Evolutionary conservation across 2,888 invertebrate genomes (phyloP).

Genomic region (Drosophila paramelanica): DNA sequence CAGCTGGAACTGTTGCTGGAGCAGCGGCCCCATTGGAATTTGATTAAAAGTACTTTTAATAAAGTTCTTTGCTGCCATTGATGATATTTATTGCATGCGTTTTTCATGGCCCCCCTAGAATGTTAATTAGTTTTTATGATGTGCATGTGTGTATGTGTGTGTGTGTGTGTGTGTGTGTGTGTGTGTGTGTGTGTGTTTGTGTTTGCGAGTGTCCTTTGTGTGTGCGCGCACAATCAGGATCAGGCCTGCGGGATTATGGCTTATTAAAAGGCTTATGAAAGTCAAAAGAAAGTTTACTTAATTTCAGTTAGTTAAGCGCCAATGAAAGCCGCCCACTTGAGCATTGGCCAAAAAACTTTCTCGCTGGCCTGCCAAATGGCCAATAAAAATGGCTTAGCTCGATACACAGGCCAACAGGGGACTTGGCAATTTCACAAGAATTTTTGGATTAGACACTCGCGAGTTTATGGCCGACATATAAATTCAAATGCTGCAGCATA

Average conservation of each 20-base stretch:
- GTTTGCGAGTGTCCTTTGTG: constrained; percentile 44
- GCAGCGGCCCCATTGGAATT: constrained; percentile 43
- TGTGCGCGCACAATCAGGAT: constrained; percentile 36
- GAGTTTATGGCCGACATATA: constrained; percentile 69
- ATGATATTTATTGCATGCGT: constrained; percentile 75
- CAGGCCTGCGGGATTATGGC: constrained; percentile 77
- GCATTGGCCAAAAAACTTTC: constrained; percentile 70
- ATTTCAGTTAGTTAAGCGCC: constrained; percentile 80
- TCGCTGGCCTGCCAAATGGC: constrained; percentile 65
- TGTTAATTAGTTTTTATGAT: constrained; percentile 78
- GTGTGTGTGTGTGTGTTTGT: constrained; percentile 13
- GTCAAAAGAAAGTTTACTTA: constrained; percentile 80
- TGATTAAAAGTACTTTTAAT: constrained; percentile 78
- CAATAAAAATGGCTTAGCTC: constrained; percentile 66
- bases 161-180: constrained; percentile 14
- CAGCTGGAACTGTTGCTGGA: constrained; percentile 2
- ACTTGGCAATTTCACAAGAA: constrained; percentile 69
- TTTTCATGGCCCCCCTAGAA: constrained; percentile 59
- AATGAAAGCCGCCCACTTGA: constrained; percentile 77
- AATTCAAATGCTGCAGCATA: constrained; percentile 71
- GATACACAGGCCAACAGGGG: constrained; percentile 31
- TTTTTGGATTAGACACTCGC: constrained; percentile 66
- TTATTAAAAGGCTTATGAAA: constrained; percentile 81
- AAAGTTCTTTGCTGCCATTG: constrained; percentile 75
- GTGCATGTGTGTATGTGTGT: constrained; percentile 36